Evolutionary conservation across 1,140 invertebrate species (phyloP), one percentile per base, ranked within the genome.

Genomic region (Daktulosphaira vitifoliae): DNA sequence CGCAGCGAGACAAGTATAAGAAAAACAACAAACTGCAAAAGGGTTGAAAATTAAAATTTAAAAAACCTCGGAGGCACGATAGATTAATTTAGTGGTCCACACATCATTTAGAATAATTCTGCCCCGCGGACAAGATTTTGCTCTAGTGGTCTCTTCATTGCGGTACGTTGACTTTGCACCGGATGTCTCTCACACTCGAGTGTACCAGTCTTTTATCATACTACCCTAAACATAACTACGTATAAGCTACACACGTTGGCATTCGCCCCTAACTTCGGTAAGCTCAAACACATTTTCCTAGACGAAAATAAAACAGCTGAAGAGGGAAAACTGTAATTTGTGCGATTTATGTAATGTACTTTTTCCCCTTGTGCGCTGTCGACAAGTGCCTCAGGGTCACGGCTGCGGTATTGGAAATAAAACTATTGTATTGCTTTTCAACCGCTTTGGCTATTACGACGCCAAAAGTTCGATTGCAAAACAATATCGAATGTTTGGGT

Each of bases 21-120:
- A 15, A 54, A 38, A n/a, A 20, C 29, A 33, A 33, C 5, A 33
- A 6, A 33, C 11, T 25, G 22, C 11, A 20, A 25, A 62, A 62
- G 42, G 56, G 56, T 59, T 18, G 56, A 33, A 48, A 62, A 62
- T 62, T 48, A 62, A 29, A 46, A 62, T 62, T 48, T 22, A 62
- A 62, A 33, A 33, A 33, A 11, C 29, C 29, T 11, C 29, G 29
- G 29, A 33, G 29, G 29, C 5, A 11, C 29, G 29, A 33, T 33
- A 11, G 29, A 33, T 11, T 33, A 33, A 33, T 33, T 11, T 7
- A 7, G 39, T n/a, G 13, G 22, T 33, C 13, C 38, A 54, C 38
- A 54, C 37, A 54, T 54, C 18, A 54, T 54, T 59, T 26, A 44
- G 39, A 59, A 44, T 44, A 44, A 59, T 59, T 59, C 16, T 16